Evolutionary conservation across 1,140 invertebrate genomes (phyloP).

Genomic region (Bombus haemorrhoidalis): DNA sequence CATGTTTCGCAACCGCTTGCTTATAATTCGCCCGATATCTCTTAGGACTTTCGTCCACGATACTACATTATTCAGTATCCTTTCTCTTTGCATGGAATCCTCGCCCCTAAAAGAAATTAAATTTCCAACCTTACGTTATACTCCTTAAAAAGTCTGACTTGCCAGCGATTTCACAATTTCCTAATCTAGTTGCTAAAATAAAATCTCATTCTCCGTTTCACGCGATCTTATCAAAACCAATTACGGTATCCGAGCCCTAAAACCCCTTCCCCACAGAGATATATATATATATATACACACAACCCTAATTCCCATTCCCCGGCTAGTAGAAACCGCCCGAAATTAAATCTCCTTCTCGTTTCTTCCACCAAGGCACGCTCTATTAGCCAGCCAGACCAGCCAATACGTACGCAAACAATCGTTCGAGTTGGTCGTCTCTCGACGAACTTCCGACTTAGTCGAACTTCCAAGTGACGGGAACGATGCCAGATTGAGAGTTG

Average conservation of each 20-base stretch:
- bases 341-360: neutral
- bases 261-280: no score
- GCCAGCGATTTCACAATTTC: neutral
- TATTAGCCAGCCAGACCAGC: conserved; percentile 14
- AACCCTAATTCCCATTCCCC: neutral
- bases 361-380: neutral
- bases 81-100: neutral
- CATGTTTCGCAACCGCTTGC: no score
- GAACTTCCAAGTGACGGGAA: conserved; percentile 39
- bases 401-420: conserved; percentile 45
- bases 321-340: neutral
- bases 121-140: neutral
- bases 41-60: no score
- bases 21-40: no score
- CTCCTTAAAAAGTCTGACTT: neutral
- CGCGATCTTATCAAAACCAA: no score
- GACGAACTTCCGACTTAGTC: neutral
- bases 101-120: no score
- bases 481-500: conserved; percentile 39
- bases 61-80: neutral
- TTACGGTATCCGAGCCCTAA: no score
- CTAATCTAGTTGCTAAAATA: neutral
- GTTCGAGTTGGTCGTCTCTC: neutral
- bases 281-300: neutral
- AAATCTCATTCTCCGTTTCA: neutral